A percentile compares a stretch with the other conserved stretches of the same genome.
These are phyloP conservation scores for Pseudorhiza aurosa DNA, from an alignment of 30 jellyfish, hydroid and myxozoan genomes.

Conservation along the genomic window DNA sequence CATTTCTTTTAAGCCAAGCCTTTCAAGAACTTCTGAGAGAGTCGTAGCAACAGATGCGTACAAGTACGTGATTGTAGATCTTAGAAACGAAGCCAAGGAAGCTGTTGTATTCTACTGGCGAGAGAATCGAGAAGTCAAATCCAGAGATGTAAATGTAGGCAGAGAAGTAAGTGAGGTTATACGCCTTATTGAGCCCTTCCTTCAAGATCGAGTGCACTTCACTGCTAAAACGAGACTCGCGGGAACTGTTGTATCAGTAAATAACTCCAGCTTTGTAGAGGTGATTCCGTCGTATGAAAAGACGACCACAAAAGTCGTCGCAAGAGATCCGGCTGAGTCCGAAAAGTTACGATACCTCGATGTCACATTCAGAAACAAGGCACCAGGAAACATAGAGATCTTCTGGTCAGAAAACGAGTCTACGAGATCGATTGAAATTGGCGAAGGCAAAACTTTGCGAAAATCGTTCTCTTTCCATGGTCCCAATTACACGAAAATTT, in stretches of 20 bases:
- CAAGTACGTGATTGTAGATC: slow-evolving; percentile 19
- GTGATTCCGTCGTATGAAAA: slow-evolving; percentile 36
- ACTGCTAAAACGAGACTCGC: slow-evolving; percentile 2
- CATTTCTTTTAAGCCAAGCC: background rate
- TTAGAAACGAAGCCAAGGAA: slow-evolving; percentile 19
- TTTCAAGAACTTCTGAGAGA: background rate
- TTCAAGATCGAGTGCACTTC: slow-evolving; percentile 4
- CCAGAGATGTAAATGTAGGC: background rate
- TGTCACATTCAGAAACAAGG: slow-evolving; percentile 28
- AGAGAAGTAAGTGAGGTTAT: background rate
- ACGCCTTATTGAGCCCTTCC: background rate
- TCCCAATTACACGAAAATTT: background rate
- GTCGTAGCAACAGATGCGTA: slow-evolving; percentile 17
- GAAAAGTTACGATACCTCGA: slow-evolving; percentile 20
- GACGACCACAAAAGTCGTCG: background rate
- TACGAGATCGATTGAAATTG: slow-evolving; percentile 1
- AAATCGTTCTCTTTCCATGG: background rate
- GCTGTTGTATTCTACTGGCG: slow-evolving; percentile 27
- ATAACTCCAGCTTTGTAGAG: slow-evolving; percentile 3
- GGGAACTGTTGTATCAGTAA: background rate
- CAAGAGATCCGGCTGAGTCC: slow-evolving; percentile 9
- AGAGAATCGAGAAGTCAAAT: background rate
- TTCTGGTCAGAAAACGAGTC: slow-evolving; percentile 36
- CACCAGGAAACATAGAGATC: slow-evolving; percentile 22
- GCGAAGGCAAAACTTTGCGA: slow-evolving; percentile 9